These are phyloP conservation scores for Sebastes steindachneri DNA, from an alignment of 2,797 vertebrate species.

Conservation along the genomic window DNA sequence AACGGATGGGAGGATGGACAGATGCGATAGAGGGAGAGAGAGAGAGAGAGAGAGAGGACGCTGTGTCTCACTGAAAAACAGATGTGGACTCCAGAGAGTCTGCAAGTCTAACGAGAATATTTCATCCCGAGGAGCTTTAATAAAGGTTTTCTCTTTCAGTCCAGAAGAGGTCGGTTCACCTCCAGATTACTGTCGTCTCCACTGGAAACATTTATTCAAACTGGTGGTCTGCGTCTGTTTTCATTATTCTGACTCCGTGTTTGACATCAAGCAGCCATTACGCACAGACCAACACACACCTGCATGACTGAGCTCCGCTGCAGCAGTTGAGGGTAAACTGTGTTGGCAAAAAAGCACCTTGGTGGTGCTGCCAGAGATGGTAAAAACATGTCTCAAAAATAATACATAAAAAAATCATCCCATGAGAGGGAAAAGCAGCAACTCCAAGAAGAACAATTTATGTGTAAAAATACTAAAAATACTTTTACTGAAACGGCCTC, in stretches of 20 bases:
- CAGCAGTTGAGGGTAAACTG: not conserved
- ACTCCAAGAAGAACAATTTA: not conserved
- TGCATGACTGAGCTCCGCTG: not conserved
- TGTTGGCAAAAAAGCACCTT: not conserved
- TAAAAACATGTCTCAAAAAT: not conserved
- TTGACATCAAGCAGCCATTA: not conserved
- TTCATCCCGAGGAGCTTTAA: conserved; percentile 17
- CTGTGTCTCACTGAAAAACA: conserved; percentile 50
- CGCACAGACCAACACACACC: not conserved
- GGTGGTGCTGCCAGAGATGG: not conserved
- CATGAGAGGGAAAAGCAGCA: not conserved
- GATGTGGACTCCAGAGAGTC: conserved; percentile 53
- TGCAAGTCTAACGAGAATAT: conserved; percentile 5
- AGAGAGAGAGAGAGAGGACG: not conserved
- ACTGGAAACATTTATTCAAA: conserved; percentile 4
- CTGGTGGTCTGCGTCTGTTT: not conserved
- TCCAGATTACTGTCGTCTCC: not conserved
- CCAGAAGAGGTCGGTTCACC: conserved; percentile 3
- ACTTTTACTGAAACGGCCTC: not conserved
- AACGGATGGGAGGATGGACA: conserved; percentile 36
- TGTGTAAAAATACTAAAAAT: not conserved
- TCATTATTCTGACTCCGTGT: not conserved
- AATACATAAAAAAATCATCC: not conserved
- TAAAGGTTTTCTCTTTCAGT: conserved; percentile 8
- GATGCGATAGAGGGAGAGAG: not conserved